These are phyloP conservation scores for Standfussiana lucernea DNA, from an alignment of 2,888 invertebrate genomes.

Conservation along the genomic window DNA sequence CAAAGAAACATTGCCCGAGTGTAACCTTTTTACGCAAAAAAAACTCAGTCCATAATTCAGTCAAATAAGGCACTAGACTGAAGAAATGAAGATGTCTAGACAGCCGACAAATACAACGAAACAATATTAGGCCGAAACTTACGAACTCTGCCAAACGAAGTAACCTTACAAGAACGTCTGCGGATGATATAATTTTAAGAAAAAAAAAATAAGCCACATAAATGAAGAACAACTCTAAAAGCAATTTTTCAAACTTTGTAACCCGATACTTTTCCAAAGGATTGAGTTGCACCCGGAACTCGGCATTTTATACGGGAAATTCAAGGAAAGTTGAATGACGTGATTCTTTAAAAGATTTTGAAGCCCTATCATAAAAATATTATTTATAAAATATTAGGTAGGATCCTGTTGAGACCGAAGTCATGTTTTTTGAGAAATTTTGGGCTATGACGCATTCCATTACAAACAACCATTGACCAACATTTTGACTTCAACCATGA, in stretches of 20 bases:
- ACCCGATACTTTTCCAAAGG: conserved; percentile 55
- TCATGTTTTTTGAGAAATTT: background rate
- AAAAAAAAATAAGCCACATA: conserved; percentile 29
- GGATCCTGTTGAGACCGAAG: background rate
- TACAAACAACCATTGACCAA: background rate
- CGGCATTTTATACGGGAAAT: conserved; percentile 27
- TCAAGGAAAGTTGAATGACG: conserved; percentile 26
- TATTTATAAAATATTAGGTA: background rate
- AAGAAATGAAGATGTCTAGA: conserved; percentile 59
- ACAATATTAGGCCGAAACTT: conserved; percentile 25
- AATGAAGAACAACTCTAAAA: conserved; percentile 30
- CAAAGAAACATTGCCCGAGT: conserved; percentile 11
- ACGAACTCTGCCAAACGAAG: conserved; percentile 20
- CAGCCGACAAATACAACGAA: conserved; percentile 36
- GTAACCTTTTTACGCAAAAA: conserved; percentile 17
- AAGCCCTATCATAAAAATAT: background rate
- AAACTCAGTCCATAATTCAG: conserved; percentile 42
- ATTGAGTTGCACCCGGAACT: conserved; percentile 49
- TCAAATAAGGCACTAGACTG: conserved; percentile 55
- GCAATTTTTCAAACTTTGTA: conserved; percentile 43
- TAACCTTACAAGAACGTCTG: conserved; percentile 16
- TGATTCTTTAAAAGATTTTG: conserved; percentile 24
- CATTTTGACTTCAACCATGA: background rate
- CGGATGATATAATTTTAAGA: conserved; percentile 14
- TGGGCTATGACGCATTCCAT: too few relatives aligned